Conservation (phyloP, 2,113 vertebrate species). For the Ctenodactylus gundi region DNA sequence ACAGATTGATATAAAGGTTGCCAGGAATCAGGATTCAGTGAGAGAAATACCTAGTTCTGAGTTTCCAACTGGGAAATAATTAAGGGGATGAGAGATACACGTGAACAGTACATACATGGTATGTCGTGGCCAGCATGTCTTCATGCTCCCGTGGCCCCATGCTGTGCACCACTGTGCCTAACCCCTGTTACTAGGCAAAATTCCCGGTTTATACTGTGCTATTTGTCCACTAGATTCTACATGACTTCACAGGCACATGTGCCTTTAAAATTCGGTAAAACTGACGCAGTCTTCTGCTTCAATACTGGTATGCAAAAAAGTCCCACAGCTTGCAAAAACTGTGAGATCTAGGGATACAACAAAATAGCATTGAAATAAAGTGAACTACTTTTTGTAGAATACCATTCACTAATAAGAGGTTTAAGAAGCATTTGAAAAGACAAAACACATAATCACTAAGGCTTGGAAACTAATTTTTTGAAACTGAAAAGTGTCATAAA, state of each 20-base stretch:
- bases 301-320: constrained; percentile 6
- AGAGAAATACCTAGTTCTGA: not conserved
- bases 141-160: not conserved
- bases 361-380: not conserved
- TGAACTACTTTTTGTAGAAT: not conserved
- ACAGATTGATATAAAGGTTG: not conserved
- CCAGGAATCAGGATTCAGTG: not conserved
- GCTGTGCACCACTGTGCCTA: not conserved
- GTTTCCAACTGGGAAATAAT: constrained; percentile 22
- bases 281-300: not conserved
- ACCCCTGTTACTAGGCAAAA: not conserved
- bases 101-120: not conserved
- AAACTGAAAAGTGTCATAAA: constrained; percentile 21
- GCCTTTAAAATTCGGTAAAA: constrained; percentile 48
- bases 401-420: not conserved
- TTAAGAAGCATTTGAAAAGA: constrained; percentile 25
- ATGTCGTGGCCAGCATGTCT: not conserved
- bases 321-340: not conserved
- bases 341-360: constrained; percentile 22
- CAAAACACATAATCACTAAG: not conserved
- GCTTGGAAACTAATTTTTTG: constrained; percentile 6
- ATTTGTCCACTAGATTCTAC: not conserved
- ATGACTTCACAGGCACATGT: not conserved
- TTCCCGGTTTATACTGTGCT: not conserved
- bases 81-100: not conserved